Percentiles rank a stretch among this genome's conserved stretches.
These are phyloP conservation scores for Latheticus oryzae DNA, from an alignment of 2,888 invertebrate genomes.

Conservation along the genomic window DNA sequence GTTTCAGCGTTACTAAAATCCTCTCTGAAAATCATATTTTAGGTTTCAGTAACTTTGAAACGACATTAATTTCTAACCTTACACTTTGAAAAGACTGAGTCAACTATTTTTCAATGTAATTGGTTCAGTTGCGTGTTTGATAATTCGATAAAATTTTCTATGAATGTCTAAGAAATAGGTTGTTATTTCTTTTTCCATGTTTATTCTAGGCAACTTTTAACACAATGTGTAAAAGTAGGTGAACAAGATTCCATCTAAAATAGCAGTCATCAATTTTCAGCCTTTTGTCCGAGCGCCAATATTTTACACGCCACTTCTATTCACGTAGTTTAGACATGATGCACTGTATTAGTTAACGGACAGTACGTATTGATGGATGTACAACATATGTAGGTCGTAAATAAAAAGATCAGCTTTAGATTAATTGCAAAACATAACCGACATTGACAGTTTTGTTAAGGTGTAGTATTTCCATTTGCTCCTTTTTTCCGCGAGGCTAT, in stretches of 20 bases:
- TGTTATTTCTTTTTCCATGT: slow-evolving; percentile 23
- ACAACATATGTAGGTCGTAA: slow-evolving; percentile 26
- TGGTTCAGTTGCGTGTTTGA: slow-evolving; percentile 8
- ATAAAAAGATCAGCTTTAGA: slow-evolving; percentile 34
- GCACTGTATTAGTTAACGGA: slow-evolving; percentile 40
- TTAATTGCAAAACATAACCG: slow-evolving; percentile 25
- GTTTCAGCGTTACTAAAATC: too few relatives aligned
- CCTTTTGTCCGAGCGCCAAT: slow-evolving; percentile 38
- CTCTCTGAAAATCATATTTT: too few relatives aligned
- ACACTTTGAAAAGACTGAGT: too few relatives aligned
- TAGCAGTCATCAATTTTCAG: slow-evolving; percentile 40
- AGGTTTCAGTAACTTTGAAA: too few relatives aligned
- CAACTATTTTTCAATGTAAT: too few relatives aligned
- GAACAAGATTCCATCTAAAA: slow-evolving; percentile 40
- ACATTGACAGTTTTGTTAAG: slow-evolving; percentile 14
- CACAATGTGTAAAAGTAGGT: slow-evolving; percentile 37
- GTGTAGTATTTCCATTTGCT: neutral
- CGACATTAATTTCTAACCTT: too few relatives aligned
- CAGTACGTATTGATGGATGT: slow-evolving; percentile 37
- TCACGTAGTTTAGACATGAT: slow-evolving; percentile 40
- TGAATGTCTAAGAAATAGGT: slow-evolving; percentile 5
- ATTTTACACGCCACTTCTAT: slow-evolving; percentile 42
- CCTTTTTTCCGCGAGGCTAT: too few relatives aligned
- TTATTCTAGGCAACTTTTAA: slow-evolving; percentile 15
- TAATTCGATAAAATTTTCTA: slow-evolving; percentile 4